Percentiles rank a stretch among this genome's conserved stretches.
phyloP scores from a whole-genome alignment of 2,113 vertebrate genomes.

The Trochalopteron elliotii region DNA sequence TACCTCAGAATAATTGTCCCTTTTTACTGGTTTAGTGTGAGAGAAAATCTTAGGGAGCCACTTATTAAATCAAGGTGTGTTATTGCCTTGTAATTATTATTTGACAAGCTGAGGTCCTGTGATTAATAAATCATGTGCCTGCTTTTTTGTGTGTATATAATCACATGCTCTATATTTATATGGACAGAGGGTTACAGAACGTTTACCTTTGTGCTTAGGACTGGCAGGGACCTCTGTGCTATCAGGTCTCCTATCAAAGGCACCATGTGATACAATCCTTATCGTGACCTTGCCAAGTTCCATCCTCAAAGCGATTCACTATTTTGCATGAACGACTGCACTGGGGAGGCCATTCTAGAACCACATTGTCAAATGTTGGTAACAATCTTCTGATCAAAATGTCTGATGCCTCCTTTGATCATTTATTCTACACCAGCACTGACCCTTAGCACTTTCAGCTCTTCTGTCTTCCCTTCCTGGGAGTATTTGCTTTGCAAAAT shows the following conservation, averaged over 20 bases:
- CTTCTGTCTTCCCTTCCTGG: neutral
- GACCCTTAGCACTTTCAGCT: neutral
- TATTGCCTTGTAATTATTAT: constrained; percentile 59
- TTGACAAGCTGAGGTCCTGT: constrained; percentile 27
- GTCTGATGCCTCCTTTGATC: neutral
- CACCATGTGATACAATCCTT: neutral
- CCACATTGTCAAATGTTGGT: neutral
- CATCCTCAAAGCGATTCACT: neutral
- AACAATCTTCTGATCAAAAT: neutral
- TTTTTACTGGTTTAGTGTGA: constrained; percentile 13
- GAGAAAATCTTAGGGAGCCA: constrained; percentile 7
- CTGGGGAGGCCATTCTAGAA: neutral
- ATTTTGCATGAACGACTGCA: neutral
- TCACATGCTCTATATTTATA: constrained; percentile 40
- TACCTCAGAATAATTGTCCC: neutral
- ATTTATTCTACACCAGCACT: neutral
- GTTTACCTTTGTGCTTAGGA: constrained; percentile 42
- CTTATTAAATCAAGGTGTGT: constrained; percentile 37
- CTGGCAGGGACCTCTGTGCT: constrained; percentile 7
- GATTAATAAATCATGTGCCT: constrained; percentile 52
- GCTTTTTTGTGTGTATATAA: constrained; percentile 8
- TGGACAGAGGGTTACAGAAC: constrained; percentile 30
- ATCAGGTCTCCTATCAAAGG: neutral
- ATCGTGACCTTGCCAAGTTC: neutral
- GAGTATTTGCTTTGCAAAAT: neutral